phyloP scores from a whole-genome alignment of 2,797 vertebrate species.

The Cephalopachus bancanus region DNA sequence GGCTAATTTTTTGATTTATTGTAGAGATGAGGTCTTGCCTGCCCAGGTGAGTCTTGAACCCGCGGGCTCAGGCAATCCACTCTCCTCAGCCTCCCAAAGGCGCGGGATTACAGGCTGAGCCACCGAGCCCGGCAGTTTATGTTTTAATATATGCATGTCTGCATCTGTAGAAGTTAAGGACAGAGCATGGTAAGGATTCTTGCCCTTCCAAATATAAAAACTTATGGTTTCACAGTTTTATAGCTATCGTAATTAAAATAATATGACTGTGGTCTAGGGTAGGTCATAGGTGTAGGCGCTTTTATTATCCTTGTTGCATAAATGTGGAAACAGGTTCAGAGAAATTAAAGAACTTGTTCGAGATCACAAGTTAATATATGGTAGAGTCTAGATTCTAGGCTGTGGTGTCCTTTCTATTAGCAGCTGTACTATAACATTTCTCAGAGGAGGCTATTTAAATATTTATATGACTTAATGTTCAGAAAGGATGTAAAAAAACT shows the following conservation, averaged over 20 bases:
- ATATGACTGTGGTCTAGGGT: neutral
- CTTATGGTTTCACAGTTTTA: neutral
- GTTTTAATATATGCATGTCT: neutral
- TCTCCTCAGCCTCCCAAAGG: too few species aligned
- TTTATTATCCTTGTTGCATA: neutral
- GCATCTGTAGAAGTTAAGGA: conserved; percentile 10
- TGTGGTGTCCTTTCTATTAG: neutral
- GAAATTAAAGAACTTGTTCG: neutral
- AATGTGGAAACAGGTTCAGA: neutral
- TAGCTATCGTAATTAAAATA: neutral
- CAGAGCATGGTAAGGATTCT: neutral
- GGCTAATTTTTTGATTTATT: too few species aligned
- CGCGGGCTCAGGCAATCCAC: too few species aligned
- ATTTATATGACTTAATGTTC: neutral
- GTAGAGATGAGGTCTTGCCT: too few species aligned
- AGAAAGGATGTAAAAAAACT: neutral
- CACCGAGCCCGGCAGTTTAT: too few species aligned
- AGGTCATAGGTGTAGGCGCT: neutral
- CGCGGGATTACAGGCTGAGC: too few species aligned
- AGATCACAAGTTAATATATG: neutral
- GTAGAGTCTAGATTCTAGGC: neutral
- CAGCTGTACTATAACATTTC: neutral
- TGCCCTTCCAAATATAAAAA: neutral
- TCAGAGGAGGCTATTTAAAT: conserved; percentile 1
- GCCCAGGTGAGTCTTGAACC: too few species aligned